Conservation (phyloP, 30 jellyfish, hydroid and myxozoan species). For the Mastigias papua region DNA sequence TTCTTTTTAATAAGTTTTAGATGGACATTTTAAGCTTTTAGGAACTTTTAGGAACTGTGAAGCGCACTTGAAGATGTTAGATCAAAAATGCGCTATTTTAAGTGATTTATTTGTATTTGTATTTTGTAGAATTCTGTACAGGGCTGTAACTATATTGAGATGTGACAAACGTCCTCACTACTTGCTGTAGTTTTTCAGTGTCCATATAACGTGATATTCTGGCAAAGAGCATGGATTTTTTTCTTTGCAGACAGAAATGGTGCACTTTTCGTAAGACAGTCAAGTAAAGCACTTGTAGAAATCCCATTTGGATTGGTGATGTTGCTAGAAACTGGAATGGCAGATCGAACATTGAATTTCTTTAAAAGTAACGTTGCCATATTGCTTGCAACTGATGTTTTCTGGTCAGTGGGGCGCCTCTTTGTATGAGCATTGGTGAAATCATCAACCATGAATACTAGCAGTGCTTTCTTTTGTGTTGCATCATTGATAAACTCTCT, state of each 20-base stretch:
- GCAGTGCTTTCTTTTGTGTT: constrained; percentile 12
- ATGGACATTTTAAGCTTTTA: no score
- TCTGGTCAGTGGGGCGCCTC: neutral
- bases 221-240: neutral
- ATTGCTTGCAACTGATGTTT: constrained; percentile 28
- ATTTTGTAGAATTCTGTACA: no score
- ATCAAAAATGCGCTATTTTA: no score
- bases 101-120: no score
- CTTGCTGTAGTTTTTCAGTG: no score
- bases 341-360: constrained; percentile 8
- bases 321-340: neutral
- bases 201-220: no score
- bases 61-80: no score
- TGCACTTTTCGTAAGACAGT: neutral
- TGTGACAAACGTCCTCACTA: no score
- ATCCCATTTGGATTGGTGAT: neutral
- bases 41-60: no score
- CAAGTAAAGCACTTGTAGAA: neutral
- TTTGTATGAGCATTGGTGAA: constrained; percentile 14
- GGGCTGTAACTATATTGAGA: no score
- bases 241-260: no score
- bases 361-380: constrained; percentile 49
- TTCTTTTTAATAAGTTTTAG: no score
- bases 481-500: constrained; percentile 21
- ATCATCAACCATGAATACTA: constrained; percentile 37